phyloP scores from a whole-genome alignment of 53 echinoderm and acorn worm genomes.

The Temnopleurus reevesii region DNA sequence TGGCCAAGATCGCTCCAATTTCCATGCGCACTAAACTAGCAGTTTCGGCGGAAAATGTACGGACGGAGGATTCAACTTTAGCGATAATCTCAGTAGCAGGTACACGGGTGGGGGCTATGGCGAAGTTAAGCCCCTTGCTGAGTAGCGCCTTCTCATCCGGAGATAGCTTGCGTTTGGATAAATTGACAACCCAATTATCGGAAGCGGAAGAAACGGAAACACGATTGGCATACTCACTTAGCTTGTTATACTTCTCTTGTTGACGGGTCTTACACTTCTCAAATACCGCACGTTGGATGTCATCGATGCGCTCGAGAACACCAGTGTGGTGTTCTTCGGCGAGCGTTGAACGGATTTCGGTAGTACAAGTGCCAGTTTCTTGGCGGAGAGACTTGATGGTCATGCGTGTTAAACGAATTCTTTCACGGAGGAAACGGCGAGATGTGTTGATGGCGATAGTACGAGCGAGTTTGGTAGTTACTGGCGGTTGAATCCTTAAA shows the following conservation, averaged over 20 bases:
- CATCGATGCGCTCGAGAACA: too few species aligned
- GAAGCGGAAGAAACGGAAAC: background rate
- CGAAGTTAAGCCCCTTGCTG: conserved; percentile 1
- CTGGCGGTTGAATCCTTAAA: background rate
- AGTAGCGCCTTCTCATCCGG: background rate
- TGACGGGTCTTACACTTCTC: background rate
- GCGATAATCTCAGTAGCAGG: conserved; percentile 11
- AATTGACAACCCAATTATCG: background rate
- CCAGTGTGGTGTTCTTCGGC: too few species aligned
- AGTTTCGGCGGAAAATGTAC: too few species aligned
- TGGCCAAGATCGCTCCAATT: background rate
- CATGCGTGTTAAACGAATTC: background rate
- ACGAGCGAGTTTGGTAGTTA: background rate
- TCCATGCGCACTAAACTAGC: too few species aligned
- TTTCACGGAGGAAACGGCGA: background rate
- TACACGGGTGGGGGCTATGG: background rate
- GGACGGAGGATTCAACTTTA: conserved; percentile 8
- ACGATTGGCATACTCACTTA: background rate
- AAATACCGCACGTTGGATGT: background rate
- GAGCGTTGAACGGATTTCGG: too few species aligned
- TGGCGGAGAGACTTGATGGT: too few species aligned
- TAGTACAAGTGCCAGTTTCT: too few species aligned
- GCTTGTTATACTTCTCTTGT: background rate
- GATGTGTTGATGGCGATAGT: background rate
- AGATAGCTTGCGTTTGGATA: background rate